These are phyloP conservation scores for Lasioglossum calceatum DNA, from an alignment of 2,888 invertebrate genomes.

Conservation along the genomic window DNA sequence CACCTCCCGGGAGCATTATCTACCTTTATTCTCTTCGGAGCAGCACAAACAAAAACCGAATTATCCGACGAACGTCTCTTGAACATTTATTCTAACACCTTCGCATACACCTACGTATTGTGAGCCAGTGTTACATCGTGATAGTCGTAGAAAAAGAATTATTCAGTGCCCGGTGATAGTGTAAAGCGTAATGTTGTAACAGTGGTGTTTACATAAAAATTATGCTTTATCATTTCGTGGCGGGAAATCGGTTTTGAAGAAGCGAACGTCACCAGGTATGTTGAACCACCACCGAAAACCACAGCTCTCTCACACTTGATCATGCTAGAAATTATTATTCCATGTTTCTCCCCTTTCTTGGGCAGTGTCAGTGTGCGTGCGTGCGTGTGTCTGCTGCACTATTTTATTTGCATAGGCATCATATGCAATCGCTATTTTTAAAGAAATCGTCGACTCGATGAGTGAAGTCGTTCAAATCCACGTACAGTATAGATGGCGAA, in stretches of 20 bases:
- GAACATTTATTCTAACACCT: slow-evolving; percentile 7
- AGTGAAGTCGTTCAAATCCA: slow-evolving; percentile 18
- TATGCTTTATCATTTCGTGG: slow-evolving; percentile 38
- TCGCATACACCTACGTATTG: slow-evolving; percentile 12
- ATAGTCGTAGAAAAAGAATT: slow-evolving; percentile 3
- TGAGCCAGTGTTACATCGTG: slow-evolving; percentile 39
- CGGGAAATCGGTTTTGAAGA: slow-evolving; percentile 56
- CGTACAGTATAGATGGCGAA: slow-evolving; percentile 38
- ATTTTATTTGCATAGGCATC: slow-evolving; percentile 42
- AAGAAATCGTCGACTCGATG: slow-evolving; percentile 25
- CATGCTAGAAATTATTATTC: slow-evolving; percentile 11
- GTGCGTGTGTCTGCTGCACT: neutral
- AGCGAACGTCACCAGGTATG: slow-evolving; percentile 52
- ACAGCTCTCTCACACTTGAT: neutral
- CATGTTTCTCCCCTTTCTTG: neutral
- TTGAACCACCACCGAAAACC: slow-evolving; percentile 19
- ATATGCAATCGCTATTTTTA: slow-evolving; percentile 43
- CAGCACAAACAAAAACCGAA: neutral
- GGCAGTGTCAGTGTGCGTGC: slow-evolving; percentile 14
- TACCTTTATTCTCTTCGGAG: neutral
- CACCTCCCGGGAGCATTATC: slow-evolving; percentile 42
- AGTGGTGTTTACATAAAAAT: slow-evolving; percentile 14
- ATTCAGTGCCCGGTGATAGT: slow-evolving; percentile 32
- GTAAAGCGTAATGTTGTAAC: slow-evolving; percentile 42
- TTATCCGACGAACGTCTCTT: neutral